These are phyloP conservation scores for Scrobipalpa costella DNA, from an alignment of 2,888 invertebrate species.

Conservation along the genomic window DNA sequence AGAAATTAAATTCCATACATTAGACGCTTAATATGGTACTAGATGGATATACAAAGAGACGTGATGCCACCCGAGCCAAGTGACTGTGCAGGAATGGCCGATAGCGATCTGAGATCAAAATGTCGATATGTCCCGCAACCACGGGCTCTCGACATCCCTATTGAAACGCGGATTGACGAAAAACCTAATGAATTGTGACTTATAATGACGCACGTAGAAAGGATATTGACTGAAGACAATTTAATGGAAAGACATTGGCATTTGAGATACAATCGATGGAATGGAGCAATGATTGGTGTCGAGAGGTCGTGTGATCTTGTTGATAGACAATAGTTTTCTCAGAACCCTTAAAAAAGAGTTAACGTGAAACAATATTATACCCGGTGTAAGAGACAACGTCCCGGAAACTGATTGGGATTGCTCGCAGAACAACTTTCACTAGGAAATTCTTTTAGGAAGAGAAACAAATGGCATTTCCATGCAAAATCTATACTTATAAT, in stretches of 20 bases:
- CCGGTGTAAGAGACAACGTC: too few species aligned
- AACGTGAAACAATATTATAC: too few species aligned
- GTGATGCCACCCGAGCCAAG: constrained; percentile 77
- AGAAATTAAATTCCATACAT: constrained; percentile 78
- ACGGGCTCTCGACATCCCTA: constrained; percentile 76
- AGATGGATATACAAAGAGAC: constrained; percentile 73
- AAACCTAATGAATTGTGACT: constrained; percentile 79
- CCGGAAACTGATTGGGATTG: too few species aligned
- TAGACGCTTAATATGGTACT: constrained; percentile 76
- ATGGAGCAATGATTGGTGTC: constrained; percentile 24
- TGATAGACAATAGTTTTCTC: neutral
- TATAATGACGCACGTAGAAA: constrained; percentile 72
- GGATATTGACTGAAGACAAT: constrained; percentile 53
- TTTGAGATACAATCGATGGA: constrained; percentile 27
- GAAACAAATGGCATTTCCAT: too few species aligned
- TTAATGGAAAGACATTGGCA: constrained; percentile 40
- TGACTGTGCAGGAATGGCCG: constrained; percentile 77
- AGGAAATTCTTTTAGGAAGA: too few species aligned
- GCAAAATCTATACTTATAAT: too few species aligned
- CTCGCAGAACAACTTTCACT: too few species aligned
- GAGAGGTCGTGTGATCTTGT: neutral
- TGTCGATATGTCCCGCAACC: constrained; percentile 74
- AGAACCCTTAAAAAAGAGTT: too few species aligned
- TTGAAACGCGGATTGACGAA: constrained; percentile 75
- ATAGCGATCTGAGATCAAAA: constrained; percentile 74